A percentile compares a stretch with the other conserved stretches of the same genome.
Evolutionary conservation across 2,888 invertebrate species (phyloP).

Genomic region (Apodemia mormo): DNA sequence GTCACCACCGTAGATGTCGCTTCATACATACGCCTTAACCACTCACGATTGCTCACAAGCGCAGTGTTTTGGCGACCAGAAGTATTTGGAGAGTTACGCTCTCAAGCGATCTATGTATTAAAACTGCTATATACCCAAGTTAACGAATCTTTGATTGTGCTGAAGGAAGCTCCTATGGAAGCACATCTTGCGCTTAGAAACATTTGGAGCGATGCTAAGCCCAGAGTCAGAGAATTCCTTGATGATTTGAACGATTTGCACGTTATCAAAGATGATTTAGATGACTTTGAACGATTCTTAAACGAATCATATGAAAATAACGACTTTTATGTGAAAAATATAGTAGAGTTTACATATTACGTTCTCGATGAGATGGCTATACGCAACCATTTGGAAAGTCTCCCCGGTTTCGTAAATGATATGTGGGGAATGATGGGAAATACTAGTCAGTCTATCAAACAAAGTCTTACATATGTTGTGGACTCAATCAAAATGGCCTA

Average conservation of each 20-base stretch:
- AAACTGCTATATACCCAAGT: conserved; percentile 68
- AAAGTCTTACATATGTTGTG: conserved; percentile 88
- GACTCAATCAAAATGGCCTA: conserved; percentile 87
- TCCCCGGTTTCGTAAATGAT: conserved; percentile 91
- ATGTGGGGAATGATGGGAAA: conserved; percentile 94
- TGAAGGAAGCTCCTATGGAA: conserved; percentile 84
- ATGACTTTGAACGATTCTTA: conserved; percentile 85
- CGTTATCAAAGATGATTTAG: conserved; percentile 87
- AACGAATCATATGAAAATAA: conserved; percentile 90
- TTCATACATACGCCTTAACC: conserved; percentile 90
- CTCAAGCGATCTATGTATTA: conserved; percentile 54
- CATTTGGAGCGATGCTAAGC: conserved; percentile 89
- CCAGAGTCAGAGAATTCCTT: conserved; percentile 85
- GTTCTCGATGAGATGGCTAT: conserved; percentile 90
- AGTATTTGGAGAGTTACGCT: conserved; percentile 79
- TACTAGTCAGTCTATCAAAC: conserved; percentile 89
- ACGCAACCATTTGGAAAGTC: conserved; percentile 87
- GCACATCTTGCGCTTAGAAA: conserved; percentile 84
- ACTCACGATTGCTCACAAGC: conserved; percentile 90
- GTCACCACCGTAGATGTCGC: conserved; percentile 88
- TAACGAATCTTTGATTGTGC: conserved; percentile 66
- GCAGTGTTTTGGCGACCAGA: conserved; percentile 91
- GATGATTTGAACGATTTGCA: conserved; percentile 88
- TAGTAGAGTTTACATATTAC: conserved; percentile 85
- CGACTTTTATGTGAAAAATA: conserved; percentile 91